A percentile compares a stretch with the other conserved stretches of the same genome.
Conservation (phyloP, 1,140 invertebrate species). For the Bombus picipes region DNA sequence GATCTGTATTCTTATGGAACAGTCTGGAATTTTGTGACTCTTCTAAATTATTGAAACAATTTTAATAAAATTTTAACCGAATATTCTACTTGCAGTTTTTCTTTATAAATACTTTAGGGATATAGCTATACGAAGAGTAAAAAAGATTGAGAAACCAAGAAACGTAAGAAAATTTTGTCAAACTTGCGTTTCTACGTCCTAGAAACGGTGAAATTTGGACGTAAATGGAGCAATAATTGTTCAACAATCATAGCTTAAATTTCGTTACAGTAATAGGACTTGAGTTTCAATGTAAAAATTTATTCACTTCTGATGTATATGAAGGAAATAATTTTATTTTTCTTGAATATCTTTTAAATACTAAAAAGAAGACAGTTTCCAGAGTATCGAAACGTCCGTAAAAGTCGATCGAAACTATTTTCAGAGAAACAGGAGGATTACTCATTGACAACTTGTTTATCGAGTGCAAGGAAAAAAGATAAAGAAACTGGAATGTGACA, state of each 20-base stretch:
- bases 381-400: not conserved
- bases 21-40: not conserved
- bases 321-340: too few relatives aligned
- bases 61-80: not conserved
- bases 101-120: not conserved
- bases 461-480: not conserved
- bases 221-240: too few relatives aligned
- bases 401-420: not conserved
- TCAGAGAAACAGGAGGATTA: not conserved
- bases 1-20: not conserved
- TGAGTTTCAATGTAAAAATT: too few relatives aligned
- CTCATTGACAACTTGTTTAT: not conserved
- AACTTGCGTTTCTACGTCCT: not conserved
- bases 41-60: not conserved
- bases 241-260: too few relatives aligned
- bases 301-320: too few relatives aligned
- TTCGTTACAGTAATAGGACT: too few relatives aligned
- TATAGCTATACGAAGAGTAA: not conserved
- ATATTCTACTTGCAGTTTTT: not conserved
- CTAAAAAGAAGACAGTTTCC: not conserved
- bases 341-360: too few relatives aligned
- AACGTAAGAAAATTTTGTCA: not conserved
- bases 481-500: not conserved
- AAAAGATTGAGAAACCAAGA: rapidly evolving
- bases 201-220: too few relatives aligned